A percentile compares a stretch with the other conserved stretches of the same genome.
Conservation (phyloP, 2,888 invertebrate species). For the Pristionchus fissidentatus region DNA sequence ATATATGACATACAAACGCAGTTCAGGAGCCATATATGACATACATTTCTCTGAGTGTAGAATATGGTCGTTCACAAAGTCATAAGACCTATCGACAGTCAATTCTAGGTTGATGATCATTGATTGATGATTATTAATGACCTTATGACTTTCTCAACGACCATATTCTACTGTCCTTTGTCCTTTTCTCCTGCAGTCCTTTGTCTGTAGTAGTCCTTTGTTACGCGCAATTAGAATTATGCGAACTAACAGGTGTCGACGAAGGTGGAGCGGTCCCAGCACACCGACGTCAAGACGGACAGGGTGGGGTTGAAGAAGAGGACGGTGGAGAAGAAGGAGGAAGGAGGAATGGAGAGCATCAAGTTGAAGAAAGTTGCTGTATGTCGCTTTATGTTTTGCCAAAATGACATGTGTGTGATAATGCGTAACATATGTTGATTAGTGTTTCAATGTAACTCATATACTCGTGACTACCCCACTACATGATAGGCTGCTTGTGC, state of each 20-base stretch:
- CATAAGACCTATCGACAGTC: no score
- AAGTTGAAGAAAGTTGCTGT: constrained; percentile 27
- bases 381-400: neutral
- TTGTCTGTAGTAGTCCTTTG: constrained; percentile 47
- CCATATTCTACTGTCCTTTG: no score
- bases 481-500: neutral
- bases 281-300: constrained; percentile 12
- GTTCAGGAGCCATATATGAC: no score
- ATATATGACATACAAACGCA: no score
- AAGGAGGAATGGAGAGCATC: constrained; percentile 12
- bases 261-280: neutral
- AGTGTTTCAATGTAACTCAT: neutral
- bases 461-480: neutral
- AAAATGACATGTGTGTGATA: neutral
- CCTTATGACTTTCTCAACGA: no score
- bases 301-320: constrained; percentile 14
- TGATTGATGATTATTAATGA: no score
- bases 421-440: neutral
- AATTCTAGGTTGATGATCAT: no score
- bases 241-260: no score
- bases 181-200: no score
- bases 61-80: no score
- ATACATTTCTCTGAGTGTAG: no score
- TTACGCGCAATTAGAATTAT: constrained; percentile 53
- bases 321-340: neutral